phyloP scores from a whole-genome alignment of 2,888 invertebrate species.

The Ferrisia virgata region DNA sequence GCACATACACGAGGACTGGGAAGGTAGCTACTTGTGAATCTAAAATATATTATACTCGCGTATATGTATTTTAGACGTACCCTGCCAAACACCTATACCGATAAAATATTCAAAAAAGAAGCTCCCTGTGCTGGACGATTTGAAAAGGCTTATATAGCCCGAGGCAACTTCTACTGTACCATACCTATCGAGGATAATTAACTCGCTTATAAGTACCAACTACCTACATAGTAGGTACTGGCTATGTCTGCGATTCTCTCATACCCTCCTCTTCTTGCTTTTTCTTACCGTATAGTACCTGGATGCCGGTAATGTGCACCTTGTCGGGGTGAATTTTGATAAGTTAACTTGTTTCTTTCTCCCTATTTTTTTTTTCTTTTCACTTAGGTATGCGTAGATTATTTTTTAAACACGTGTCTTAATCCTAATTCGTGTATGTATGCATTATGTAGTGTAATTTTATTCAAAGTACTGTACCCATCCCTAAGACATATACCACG shows the following conservation, averaged over 20 bases:
- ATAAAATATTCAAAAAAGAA: constrained; percentile 7
- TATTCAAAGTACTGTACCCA: too few relatives aligned
- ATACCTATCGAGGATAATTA: background rate
- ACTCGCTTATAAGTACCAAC: background rate
- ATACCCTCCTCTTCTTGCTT: too few relatives aligned
- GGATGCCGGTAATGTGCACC: background rate
- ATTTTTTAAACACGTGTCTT: background rate
- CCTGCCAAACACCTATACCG: background rate
- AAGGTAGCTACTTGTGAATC: too few relatives aligned
- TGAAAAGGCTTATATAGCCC: background rate
- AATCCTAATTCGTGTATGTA: too few relatives aligned
- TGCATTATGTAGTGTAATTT: too few relatives aligned
- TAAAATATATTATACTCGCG: too few relatives aligned
- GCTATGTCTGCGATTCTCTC: too few relatives aligned
- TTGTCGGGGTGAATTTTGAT: background rate
- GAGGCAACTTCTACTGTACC: background rate
- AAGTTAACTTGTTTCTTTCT: background rate
- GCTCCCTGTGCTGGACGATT: background rate
- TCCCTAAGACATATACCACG: too few relatives aligned
- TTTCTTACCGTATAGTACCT: too few relatives aligned
- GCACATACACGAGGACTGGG: too few relatives aligned
- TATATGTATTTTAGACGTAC: too few relatives aligned
- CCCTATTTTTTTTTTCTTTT: background rate
- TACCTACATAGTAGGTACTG: too few relatives aligned
- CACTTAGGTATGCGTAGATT: background rate